Evolutionary conservation across 2,888 invertebrate genomes (phyloP).

Genomic region (Esperia sulphurella): DNA sequence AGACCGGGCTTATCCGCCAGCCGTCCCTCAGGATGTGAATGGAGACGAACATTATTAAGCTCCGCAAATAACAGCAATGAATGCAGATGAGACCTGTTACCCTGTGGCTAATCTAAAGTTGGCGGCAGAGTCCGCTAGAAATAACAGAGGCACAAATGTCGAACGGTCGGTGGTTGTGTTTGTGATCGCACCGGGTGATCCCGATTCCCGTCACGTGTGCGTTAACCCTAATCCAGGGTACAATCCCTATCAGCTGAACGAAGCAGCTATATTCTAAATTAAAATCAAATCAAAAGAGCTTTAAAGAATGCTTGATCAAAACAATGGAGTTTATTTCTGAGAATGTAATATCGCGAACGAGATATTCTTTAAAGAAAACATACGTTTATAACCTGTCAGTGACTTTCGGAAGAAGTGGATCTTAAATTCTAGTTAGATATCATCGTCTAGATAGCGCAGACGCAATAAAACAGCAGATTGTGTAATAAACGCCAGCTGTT

Average conservation of each 20-base stretch:
- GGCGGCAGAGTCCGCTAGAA: conserved; percentile 59
- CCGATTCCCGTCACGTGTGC: conserved; percentile 26
- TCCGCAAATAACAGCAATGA: conserved; percentile 59
- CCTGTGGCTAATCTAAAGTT: conserved; percentile 65
- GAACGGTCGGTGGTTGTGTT: conserved; percentile 47
- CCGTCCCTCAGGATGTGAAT: conserved; percentile 46
- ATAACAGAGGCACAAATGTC: conserved; percentile 66
- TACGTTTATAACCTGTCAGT: background rate
- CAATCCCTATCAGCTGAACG: background rate
- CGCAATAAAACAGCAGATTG: conserved; percentile 52
- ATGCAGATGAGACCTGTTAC: conserved; percentile 53
- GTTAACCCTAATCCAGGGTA: conserved; percentile 9
- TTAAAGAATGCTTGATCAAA: too few species aligned
- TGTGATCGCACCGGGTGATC: conserved; percentile 43
- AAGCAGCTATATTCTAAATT: background rate
- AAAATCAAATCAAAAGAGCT: too few species aligned
- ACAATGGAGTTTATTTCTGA: too few species aligned
- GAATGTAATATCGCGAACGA: too few species aligned
- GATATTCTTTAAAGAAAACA: too few species aligned
- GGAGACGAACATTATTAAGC: conserved; percentile 53
- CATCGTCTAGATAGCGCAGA: conserved; percentile 37
- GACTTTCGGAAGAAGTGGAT: too few species aligned
- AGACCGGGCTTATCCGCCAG: conserved; percentile 15
- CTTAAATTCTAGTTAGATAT: background rate
- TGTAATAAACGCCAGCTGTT: conserved; percentile 60